Conservation (phyloP, 1,140 invertebrate genomes). For the Drosophila seguyi region DNA sequence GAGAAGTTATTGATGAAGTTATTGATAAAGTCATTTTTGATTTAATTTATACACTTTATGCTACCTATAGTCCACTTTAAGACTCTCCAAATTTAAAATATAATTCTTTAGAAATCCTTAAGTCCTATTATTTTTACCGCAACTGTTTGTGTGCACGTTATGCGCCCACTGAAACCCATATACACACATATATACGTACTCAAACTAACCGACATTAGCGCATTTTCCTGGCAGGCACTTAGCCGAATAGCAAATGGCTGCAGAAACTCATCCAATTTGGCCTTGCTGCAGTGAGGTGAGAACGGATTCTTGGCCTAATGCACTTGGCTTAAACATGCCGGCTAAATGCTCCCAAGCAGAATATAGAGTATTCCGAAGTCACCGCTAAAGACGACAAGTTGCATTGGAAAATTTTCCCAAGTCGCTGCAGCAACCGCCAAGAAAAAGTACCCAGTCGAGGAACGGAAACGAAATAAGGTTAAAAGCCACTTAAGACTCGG, state of each 20-base stretch:
- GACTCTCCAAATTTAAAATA: background rate
- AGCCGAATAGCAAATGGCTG: constrained; percentile 43
- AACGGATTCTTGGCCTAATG: constrained; percentile 11
- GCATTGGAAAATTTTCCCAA: constrained; percentile 31
- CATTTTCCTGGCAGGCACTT: constrained; percentile 71
- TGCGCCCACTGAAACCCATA: constrained; percentile 2
- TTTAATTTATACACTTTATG: background rate
- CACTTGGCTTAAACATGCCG: constrained; percentile 18
- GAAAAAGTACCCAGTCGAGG: constrained; percentile 41
- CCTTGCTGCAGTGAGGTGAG: constrained; percentile 26
- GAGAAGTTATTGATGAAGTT: too few species aligned
- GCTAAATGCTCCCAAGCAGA: constrained; percentile 13
- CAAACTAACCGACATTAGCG: constrained; percentile 48
- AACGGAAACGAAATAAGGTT: constrained; percentile 83
- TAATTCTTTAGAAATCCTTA: background rate
- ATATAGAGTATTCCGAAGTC: constrained; percentile 18
- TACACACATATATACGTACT: constrained; percentile 10
- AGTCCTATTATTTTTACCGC: background rate
- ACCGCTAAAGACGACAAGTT: background rate
- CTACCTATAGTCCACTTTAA: background rate
- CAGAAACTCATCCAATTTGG: constrained; percentile 11
- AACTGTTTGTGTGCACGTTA: constrained; percentile 12
- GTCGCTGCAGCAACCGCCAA: constrained; percentile 46
- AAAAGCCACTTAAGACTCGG: constrained; percentile 83
- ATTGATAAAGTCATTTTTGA: too few species aligned